These are phyloP conservation scores for Brachylomia viminalis DNA, from an alignment of 2,888 invertebrate genomes.

Conservation along the genomic window DNA sequence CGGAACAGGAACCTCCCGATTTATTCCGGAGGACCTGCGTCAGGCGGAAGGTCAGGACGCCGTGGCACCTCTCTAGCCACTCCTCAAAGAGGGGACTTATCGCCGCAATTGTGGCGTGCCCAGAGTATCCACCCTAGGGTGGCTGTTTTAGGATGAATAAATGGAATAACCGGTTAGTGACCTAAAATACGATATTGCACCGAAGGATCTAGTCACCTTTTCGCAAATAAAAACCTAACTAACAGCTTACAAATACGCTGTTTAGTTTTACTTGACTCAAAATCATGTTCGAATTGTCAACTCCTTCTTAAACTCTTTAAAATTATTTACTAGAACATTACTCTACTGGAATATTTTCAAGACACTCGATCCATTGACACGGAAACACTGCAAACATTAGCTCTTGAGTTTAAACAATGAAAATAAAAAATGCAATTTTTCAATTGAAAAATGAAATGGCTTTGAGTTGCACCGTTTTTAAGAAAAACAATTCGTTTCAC, in stretches of 20 bases:
- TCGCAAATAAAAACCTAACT: not conserved
- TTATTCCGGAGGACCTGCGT: too few species aligned
- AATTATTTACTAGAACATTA: too few species aligned
- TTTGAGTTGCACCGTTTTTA: slow-evolving; percentile 71
- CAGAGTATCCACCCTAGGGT: too few species aligned
- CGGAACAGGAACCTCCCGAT: too few species aligned
- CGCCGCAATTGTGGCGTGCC: too few species aligned
- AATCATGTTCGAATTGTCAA: not conserved
- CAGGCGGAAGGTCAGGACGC: too few species aligned
- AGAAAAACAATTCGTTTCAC: slow-evolving; percentile 73
- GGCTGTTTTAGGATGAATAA: too few species aligned
- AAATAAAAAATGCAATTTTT: slow-evolving; percentile 70
- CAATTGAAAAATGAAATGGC: slow-evolving; percentile 74
- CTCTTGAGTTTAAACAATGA: slow-evolving; percentile 38
- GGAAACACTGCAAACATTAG: slow-evolving; percentile 10
- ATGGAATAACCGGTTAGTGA: not conserved
- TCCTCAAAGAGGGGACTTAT: too few species aligned
- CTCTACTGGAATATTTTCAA: not conserved
- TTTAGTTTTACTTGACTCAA: not conserved
- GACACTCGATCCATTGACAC: not conserved
- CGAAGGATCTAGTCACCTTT: not conserved
- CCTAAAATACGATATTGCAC: not conserved
- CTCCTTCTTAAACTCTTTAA: not conserved
- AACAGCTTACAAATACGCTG: not conserved
- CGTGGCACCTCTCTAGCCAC: too few species aligned